These are phyloP conservation scores for Drosophila tropicalis DNA, from an alignment of 1,140 invertebrate genomes.

Conservation along the genomic window DNA sequence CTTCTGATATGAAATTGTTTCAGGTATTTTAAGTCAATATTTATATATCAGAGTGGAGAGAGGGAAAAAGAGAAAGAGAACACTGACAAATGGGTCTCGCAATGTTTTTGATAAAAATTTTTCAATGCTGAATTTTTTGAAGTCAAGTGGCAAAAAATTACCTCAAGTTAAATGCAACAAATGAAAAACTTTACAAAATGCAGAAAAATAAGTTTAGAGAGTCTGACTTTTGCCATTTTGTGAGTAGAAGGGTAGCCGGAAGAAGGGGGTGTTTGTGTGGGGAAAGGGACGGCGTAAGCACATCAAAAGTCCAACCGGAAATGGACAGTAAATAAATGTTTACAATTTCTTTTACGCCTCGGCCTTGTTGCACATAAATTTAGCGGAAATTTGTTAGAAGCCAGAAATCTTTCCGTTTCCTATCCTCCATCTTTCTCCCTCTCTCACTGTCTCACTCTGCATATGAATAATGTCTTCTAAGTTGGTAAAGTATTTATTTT, in stretches of 20 bases:
- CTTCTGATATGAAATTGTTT: no score
- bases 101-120: background rate
- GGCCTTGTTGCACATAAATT: slow-evolving; percentile 70
- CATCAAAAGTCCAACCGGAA: slow-evolving; percentile 71
- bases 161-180: slow-evolving; percentile 1
- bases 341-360: slow-evolving; percentile 59
- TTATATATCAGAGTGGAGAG: no score
- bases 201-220: background rate
- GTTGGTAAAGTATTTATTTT: slow-evolving; percentile 17
- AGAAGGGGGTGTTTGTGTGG: background rate
- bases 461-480: slow-evolving; percentile 27
- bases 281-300: background rate
- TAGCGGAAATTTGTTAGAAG: slow-evolving; percentile 58
- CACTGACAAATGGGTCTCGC: no score
- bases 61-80: no score
- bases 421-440: background rate
- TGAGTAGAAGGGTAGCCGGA: no score
- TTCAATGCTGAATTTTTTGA: background rate
- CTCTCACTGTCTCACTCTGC: slow-evolving; percentile 22
- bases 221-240: background rate
- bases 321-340: slow-evolving; percentile 81
- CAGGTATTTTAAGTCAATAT: no score
- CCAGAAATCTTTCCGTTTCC: slow-evolving; percentile 21
- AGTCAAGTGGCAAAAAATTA: background rate
- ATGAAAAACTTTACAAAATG: background rate